Evolutionary conservation across 1,140 invertebrate species (phyloP).

Genomic region (Pogonomyrmex barbatus): DNA sequence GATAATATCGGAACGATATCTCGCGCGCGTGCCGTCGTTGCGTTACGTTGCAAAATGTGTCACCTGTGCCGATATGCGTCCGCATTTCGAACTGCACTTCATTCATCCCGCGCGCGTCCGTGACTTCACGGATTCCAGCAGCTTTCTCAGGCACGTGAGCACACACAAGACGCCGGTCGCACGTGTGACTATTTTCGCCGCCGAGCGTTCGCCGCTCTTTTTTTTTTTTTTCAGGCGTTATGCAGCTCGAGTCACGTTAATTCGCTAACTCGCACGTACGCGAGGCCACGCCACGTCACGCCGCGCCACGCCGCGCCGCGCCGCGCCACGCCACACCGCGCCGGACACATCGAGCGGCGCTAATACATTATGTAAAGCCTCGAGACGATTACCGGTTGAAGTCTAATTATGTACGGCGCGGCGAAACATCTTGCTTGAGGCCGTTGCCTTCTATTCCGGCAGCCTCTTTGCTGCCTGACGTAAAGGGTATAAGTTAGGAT

Average conservation of each 20-base stretch:
- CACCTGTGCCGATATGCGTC: slow-evolving; percentile 21
- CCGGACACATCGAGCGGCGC: slow-evolving; percentile 32
- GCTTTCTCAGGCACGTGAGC: slow-evolving; percentile 19
- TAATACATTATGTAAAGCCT: slow-evolving; percentile 67
- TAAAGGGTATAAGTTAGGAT: neutral
- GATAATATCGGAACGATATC: neutral
- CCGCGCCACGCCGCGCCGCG: too few species aligned
- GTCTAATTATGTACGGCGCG: slow-evolving; percentile 67
- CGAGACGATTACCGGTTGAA: slow-evolving; percentile 58
- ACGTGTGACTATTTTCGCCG: slow-evolving; percentile 51
- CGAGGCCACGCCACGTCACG: too few species aligned
- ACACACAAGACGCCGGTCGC: neutral
- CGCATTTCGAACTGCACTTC: slow-evolving; percentile 40
- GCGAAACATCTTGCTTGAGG: slow-evolving; percentile 28
- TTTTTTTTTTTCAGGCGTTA: slow-evolving; percentile 12
- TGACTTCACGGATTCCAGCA: slow-evolving; percentile 42
- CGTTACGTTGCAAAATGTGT: slow-evolving; percentile 30
- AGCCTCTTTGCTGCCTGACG: neutral
- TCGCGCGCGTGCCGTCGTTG: too few species aligned
- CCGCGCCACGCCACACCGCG: neutral
- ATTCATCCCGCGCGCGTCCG: slow-evolving; percentile 43
- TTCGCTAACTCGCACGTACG: slow-evolving; percentile 60
- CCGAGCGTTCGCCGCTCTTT: neutral
- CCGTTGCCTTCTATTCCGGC: neutral
- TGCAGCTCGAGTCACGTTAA: slow-evolving; percentile 33